Evolutionary conservation across 2,888 invertebrate genomes (phyloP).

Genomic region (Andrena dorsata): DNA sequence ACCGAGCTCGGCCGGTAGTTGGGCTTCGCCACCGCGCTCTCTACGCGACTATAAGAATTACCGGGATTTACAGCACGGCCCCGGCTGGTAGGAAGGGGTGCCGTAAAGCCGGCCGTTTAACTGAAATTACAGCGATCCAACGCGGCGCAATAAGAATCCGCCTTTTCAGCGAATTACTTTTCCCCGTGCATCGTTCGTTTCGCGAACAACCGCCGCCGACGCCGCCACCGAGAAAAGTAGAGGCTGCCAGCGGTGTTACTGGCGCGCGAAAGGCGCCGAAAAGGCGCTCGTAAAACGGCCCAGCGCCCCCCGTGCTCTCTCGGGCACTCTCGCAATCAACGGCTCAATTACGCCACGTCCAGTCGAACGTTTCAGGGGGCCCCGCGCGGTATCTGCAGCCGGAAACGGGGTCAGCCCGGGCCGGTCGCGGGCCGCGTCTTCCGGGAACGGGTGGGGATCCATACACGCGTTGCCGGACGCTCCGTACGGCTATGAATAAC

Average conservation of each 20-base stretch:
- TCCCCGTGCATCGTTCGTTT: slow-evolving; percentile 41
- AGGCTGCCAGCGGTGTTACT: slow-evolving; percentile 25
- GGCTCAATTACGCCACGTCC: slow-evolving; percentile 66
- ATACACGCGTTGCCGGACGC: slow-evolving; percentile 33
- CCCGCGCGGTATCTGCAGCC: slow-evolving; percentile 38
- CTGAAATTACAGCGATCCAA: slow-evolving; percentile 60
- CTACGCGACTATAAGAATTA: slow-evolving; percentile 39
- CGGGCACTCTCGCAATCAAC: slow-evolving; percentile 70
- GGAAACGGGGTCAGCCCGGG: slow-evolving; percentile 54
- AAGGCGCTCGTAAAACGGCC: slow-evolving; percentile 63
- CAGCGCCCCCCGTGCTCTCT: slow-evolving; percentile 36
- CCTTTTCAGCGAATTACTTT: slow-evolving; percentile 62
- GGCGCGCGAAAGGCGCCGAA: slow-evolving; percentile 61
- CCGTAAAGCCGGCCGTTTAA: slow-evolving; percentile 57
- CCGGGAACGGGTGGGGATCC: slow-evolving; percentile 35
- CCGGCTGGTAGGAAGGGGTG: background rate
- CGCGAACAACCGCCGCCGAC: background rate
- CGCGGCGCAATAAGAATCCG: slow-evolving; percentile 60
- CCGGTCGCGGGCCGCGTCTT: slow-evolving; percentile 44
- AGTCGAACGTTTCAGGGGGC: slow-evolving; percentile 45
- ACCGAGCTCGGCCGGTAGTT: background rate
- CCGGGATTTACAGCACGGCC: slow-evolving; percentile 26
- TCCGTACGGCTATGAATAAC: slow-evolving; percentile 59
- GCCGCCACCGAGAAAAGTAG: slow-evolving; percentile 15
- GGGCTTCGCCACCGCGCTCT: background rate